Evolutionary conservation across 1,140 invertebrate species (phyloP).

Genomic region (Brachystomella parvula): DNA sequence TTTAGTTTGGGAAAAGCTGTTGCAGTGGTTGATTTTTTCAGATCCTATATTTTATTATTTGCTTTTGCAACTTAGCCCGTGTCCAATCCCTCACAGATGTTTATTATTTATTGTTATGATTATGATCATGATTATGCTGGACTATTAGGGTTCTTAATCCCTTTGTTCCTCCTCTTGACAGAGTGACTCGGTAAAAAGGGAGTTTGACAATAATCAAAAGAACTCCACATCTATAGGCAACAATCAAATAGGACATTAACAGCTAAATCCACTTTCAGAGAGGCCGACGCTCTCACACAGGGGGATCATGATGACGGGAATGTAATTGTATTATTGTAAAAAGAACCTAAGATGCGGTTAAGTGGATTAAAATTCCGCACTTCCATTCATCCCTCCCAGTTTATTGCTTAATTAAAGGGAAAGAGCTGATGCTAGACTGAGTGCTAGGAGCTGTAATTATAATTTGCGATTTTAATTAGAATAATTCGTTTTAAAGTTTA

Average conservation of each 20-base stretch:
- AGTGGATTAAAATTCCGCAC: not conserved
- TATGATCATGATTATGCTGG: too few relatives aligned
- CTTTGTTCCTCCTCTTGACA: not conserved
- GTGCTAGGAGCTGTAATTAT: too few relatives aligned
- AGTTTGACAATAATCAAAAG: too few relatives aligned
- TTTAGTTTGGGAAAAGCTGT: not conserved
- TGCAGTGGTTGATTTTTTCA: constrained; percentile 2
- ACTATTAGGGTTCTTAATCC: not conserved
- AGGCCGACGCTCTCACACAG: not conserved
- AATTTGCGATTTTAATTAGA: too few relatives aligned
- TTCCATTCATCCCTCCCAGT: not conserved
- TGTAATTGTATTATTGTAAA: not conserved
- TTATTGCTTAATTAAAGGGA: not conserved
- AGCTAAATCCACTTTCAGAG: constrained; percentile 3
- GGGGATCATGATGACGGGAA: not conserved
- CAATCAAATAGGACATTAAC: too few relatives aligned
- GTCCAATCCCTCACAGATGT: not conserved
- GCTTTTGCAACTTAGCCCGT: not conserved
- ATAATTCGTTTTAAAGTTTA: too few relatives aligned
- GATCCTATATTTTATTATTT: not conserved
- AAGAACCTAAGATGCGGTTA: not conserved
- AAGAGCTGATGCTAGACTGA: too few relatives aligned
- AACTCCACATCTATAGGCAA: too few relatives aligned
- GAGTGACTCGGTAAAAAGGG: not conserved
- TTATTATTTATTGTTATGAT: constrained; percentile 10